These are phyloP conservation scores for Sesia apiformis DNA, from an alignment of 2,888 invertebrate genomes.

Conservation along the genomic window DNA sequence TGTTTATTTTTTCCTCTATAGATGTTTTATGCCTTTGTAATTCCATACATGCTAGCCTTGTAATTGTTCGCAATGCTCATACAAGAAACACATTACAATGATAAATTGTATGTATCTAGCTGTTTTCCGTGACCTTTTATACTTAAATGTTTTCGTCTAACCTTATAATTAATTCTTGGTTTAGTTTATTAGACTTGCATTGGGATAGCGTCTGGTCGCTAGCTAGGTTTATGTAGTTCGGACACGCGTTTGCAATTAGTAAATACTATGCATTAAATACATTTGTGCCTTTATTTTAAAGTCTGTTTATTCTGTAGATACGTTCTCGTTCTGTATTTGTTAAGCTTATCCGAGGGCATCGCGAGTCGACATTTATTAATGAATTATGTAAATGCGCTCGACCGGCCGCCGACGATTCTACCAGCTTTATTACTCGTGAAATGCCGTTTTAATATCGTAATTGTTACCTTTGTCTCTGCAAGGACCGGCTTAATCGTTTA, in stretches of 20 bases:
- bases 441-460: constrained; percentile 37
- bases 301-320: constrained; percentile 20
- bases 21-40: not conserved
- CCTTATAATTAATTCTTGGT: not conserved
- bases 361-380: constrained; percentile 57
- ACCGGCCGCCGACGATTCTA: constrained; percentile 30
- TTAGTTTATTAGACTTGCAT: not conserved
- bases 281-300: too few species aligned
- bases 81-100: not conserved
- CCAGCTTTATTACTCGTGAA: constrained; percentile 50
- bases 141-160: not conserved
- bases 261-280: too few species aligned
- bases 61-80: not conserved
- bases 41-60: not conserved
- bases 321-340: constrained; percentile 46
- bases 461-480: constrained; percentile 25
- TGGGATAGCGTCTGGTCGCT: not conserved
- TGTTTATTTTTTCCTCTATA: not conserved
- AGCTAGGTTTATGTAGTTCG: not conserved
- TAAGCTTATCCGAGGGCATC: constrained; percentile 59
- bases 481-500: constrained; percentile 16
- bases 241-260: not conserved
- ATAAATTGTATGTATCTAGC: not conserved
- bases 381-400: constrained; percentile 59
- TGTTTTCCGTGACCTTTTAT: not conserved